These are phyloP conservation scores for Redunca redunca DNA, from an alignment of 2,113 vertebrate species.

Conservation along the genomic window DNA sequence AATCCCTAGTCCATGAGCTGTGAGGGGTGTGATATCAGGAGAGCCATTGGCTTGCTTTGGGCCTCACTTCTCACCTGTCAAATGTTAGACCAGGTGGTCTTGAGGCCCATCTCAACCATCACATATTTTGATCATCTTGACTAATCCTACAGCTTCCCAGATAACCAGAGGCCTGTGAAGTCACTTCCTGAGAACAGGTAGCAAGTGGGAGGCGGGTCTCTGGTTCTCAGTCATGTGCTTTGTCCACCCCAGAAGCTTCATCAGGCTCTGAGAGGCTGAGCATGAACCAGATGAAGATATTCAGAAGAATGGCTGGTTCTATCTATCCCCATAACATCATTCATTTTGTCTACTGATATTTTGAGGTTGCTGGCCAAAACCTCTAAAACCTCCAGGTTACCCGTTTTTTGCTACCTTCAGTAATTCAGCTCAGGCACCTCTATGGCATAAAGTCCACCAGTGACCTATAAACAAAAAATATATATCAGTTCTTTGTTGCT, in stretches of 20 bases:
- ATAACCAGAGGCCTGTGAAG: not conserved
- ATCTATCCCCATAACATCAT: not conserved
- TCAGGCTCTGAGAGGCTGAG: not conserved
- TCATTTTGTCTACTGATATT: slow-evolving; percentile 30
- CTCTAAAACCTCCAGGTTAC: not conserved
- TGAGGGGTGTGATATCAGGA: not conserved
- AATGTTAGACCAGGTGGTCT: not conserved
- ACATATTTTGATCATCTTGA: not conserved
- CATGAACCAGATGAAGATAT: slow-evolving; percentile 11
- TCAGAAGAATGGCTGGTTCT: slow-evolving; percentile 50
- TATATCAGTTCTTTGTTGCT: not conserved
- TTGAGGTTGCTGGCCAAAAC: slow-evolving; percentile 14
- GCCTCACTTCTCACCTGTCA: not conserved
- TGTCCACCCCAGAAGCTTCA: not conserved
- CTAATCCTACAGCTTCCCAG: not conserved
- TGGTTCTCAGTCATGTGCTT: not conserved
- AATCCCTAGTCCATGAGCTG: not conserved
- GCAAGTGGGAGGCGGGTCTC: not conserved
- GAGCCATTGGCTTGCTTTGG: not conserved
- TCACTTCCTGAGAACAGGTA: not conserved
- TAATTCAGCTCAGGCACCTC: not conserved
- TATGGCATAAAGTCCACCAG: not conserved
- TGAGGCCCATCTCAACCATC: not conserved
- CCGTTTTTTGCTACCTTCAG: not conserved
- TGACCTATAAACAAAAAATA: not conserved